Conservation (phyloP, 2,888 invertebrate species). For the Eumerus sabulonum region DNA sequence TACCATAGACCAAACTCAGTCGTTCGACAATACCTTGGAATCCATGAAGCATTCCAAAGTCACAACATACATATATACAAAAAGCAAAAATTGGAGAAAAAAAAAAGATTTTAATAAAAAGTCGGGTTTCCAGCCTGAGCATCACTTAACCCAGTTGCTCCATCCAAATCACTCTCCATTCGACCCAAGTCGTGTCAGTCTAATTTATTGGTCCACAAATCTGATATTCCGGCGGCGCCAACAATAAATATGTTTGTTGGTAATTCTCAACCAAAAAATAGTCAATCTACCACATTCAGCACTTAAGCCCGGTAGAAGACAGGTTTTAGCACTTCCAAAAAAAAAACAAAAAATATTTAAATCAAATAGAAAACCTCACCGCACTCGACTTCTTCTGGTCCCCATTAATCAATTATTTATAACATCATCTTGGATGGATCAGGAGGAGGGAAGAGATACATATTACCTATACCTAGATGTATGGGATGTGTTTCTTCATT, state of each 20-base stretch:
- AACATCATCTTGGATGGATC: slow-evolving; percentile 6
- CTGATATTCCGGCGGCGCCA: slow-evolving; percentile 40
- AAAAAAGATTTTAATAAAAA: too few relatives aligned
- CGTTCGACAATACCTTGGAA: too few relatives aligned
- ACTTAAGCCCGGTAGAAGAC: not conserved
- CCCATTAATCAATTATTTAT: slow-evolving; percentile 54
- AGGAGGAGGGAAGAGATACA: too few relatives aligned
- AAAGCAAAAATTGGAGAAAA: too few relatives aligned
- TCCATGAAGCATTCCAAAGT: too few relatives aligned
- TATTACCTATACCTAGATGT: too few relatives aligned
- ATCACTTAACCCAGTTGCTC: too few relatives aligned
- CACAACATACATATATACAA: too few relatives aligned
- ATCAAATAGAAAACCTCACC: slow-evolving; percentile 20
- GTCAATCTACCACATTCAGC: not conserved
- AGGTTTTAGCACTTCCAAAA: slow-evolving; percentile 1
- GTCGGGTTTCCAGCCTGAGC: too few relatives aligned
- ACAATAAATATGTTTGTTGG: slow-evolving; percentile 38
- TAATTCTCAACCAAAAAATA: slow-evolving; percentile 1
- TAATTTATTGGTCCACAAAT: slow-evolving; percentile 43
- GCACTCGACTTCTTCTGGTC: not conserved
- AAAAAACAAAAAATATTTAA: slow-evolving; percentile 9
- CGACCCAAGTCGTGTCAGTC: slow-evolving; percentile 19
- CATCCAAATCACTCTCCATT: not conserved
- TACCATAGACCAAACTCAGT: too few relatives aligned
- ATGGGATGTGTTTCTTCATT: too few relatives aligned